Conservation (phyloP, 2,888 invertebrate genomes). For the Meganola albula region DNA sequence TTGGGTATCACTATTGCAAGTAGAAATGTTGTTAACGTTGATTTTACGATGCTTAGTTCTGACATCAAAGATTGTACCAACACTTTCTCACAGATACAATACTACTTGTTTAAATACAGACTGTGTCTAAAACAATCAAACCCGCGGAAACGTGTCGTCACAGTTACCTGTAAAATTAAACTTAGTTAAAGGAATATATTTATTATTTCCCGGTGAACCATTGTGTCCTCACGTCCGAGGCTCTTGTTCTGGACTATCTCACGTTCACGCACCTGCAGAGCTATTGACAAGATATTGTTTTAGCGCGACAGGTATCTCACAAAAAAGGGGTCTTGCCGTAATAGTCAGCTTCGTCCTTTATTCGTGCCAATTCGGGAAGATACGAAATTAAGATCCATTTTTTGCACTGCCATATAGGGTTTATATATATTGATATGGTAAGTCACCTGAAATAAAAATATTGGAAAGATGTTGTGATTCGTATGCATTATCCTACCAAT, state of each 20-base stretch:
- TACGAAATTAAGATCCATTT: no score
- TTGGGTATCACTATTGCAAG: no score
- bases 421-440: no score
- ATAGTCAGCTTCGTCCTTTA: slow-evolving; percentile 5
- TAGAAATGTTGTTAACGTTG: no score
- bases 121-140: slow-evolving; percentile 22
- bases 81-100: slow-evolving; percentile 15
- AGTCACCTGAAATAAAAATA: no score
- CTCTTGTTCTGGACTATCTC: slow-evolving; percentile 43
- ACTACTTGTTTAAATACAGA: slow-evolving; percentile 13
- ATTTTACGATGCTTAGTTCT: no score
- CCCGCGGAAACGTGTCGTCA: slow-evolving; percentile 53
- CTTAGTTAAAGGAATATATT: slow-evolving; percentile 22
- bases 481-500: no score
- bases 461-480: no score
- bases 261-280: slow-evolving; percentile 56
- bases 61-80: slow-evolving; percentile 2
- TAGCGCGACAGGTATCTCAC: slow-evolving; percentile 59
- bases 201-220: slow-evolving; percentile 31
- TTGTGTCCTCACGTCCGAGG: slow-evolving; percentile 58
- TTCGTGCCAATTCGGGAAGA: no score
- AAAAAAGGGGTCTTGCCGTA: slow-evolving; percentile 2
- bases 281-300: slow-evolving; percentile 67
- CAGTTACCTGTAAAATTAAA: slow-evolving; percentile 57
- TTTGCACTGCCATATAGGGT: no score